Evolutionary conservation across 1,140 invertebrate species (phyloP).

Genomic region (Ephestia elutella): DNA sequence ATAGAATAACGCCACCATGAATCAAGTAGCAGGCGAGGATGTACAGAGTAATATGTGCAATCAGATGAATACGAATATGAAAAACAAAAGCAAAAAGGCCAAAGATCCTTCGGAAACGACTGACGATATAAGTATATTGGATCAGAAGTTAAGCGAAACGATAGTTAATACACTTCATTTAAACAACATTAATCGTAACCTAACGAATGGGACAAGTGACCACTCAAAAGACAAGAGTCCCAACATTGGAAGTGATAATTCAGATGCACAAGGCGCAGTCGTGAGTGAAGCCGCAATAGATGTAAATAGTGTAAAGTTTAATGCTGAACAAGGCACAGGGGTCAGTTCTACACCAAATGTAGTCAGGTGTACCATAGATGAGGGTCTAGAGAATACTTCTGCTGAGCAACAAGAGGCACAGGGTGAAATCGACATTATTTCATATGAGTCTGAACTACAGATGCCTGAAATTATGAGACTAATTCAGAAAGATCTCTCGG

Average conservation of each 20-base stretch:
- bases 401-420: constrained; percentile 27
- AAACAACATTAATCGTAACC: constrained; percentile 60
- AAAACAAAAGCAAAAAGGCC: constrained; percentile 70
- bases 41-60: constrained; percentile 57
- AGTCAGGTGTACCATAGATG: constrained; percentile 22
- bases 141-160: constrained; percentile 52
- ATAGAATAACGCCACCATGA: constrained; percentile 58
- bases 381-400: constrained; percentile 23
- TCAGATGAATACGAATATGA: constrained; percentile 53
- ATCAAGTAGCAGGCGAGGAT: constrained; percentile 57
- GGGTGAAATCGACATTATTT: constrained; percentile 63
- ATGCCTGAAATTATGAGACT: constrained; percentile 92
- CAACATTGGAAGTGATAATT: constrained; percentile 28
- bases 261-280: constrained; percentile 34
- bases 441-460: constrained; percentile 72
- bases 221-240: constrained; percentile 45
- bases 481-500: constrained; percentile 98
- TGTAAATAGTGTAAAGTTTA: constrained; percentile 70
- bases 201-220: constrained; percentile 66
- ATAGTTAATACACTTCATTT: constrained; percentile 64
- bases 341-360: constrained; percentile 13
- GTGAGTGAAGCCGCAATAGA: constrained; percentile 36
- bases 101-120: constrained; percentile 61
- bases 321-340: constrained; percentile 26
- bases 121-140: constrained; percentile 53